Evolutionary conservation across 2,113 vertebrate genomes (phyloP).

Genomic region (Sylvietta virens): DNA sequence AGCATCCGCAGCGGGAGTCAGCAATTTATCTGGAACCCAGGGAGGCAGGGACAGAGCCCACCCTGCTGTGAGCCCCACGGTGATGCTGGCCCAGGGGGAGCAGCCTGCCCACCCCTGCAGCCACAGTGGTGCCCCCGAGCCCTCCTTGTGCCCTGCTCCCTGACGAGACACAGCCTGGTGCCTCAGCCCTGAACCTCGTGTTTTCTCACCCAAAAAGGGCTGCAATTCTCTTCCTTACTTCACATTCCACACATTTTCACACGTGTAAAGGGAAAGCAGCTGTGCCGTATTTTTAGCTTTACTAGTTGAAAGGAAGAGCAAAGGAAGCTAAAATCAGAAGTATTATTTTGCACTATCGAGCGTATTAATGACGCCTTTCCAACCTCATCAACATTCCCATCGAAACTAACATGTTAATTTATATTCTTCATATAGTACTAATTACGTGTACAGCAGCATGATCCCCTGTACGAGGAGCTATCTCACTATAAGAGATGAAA

Average conservation of each 20-base stretch:
- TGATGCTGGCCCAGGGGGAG: neutral
- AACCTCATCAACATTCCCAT: conserved; percentile 49
- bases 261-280: conserved; percentile 26
- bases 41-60: neutral
- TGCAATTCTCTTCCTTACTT: neutral
- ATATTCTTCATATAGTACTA: conserved; percentile 37
- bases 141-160: neutral
- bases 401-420: conserved; percentile 47
- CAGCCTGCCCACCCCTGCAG: neutral
- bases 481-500: neutral
- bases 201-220: neutral
- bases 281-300: conserved; percentile 29
- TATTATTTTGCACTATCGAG: conserved; percentile 22
- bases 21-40: neutral
- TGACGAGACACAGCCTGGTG: fast-evolving
- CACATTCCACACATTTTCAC: conserved; percentile 12
- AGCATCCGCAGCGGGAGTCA: neutral
- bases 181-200: neutral
- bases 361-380: conserved; percentile 39
- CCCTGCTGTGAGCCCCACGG: neutral
- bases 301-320: conserved; percentile 35
- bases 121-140: neutral
- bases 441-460: neutral
- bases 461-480: neutral
- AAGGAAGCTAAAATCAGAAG: conserved; percentile 32